These are phyloP conservation scores for Rhabdomys pumilio DNA, from an alignment of 2,797 vertebrate species.

Conservation along the genomic window DNA sequence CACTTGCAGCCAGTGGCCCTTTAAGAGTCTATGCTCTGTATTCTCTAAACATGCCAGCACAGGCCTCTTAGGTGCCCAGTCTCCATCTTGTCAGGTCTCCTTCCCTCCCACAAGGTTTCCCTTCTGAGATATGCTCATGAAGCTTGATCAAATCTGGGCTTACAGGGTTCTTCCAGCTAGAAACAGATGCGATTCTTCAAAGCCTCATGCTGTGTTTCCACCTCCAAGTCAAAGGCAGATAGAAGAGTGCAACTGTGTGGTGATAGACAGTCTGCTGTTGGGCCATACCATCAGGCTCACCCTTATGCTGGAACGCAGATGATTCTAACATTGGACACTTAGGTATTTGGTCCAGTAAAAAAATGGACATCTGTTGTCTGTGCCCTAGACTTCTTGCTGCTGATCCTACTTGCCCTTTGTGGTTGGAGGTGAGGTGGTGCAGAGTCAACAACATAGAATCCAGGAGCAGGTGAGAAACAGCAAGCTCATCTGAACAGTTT, in stretches of 20 bases:
- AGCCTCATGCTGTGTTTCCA: background rate
- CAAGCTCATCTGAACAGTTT: background rate
- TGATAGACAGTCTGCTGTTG: too few relatives aligned
- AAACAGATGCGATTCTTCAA: too few relatives aligned
- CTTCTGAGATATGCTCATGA: too few relatives aligned
- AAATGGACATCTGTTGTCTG: background rate
- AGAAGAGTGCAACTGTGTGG: background rate
- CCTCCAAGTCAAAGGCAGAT: too few relatives aligned
- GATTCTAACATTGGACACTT: background rate
- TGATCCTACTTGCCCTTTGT: background rate
- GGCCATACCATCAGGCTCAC: background rate
- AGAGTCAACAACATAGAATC: background rate
- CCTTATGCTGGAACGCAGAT: too few relatives aligned
- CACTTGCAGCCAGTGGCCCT: too few relatives aligned
- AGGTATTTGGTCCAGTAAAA: background rate
- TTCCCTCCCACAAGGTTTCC: rapidly evolving
- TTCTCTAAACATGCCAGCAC: background rate
- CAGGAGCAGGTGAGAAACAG: background rate
- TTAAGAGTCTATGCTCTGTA: rapidly evolving
- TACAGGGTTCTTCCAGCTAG: background rate
- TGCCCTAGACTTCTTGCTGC: background rate
- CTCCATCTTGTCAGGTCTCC: background rate
- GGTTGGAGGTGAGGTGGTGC: background rate
- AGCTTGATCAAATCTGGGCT: rapidly evolving
- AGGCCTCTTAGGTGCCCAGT: background rate